Evolutionary conservation across 2,888 invertebrate species (phyloP).

Genomic region (Diarsia rubi): DNA sequence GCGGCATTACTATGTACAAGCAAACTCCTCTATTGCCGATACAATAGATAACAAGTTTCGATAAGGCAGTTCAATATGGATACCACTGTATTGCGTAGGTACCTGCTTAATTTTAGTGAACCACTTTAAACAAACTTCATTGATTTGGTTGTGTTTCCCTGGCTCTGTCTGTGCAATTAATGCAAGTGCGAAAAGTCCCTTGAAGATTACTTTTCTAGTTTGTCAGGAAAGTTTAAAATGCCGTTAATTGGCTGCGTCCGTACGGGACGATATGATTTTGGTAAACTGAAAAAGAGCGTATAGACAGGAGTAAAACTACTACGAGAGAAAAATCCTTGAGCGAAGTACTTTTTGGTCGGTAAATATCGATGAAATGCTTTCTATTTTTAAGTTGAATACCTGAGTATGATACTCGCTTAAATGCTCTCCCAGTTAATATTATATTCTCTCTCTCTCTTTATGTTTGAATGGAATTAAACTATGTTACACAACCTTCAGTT

Average conservation of each 20-base stretch:
- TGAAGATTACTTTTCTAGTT: constrained; percentile 42
- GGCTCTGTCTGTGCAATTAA: too few species aligned
- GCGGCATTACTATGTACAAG: constrained; percentile 54
- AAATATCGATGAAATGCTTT: background rate
- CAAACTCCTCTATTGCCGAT: constrained; percentile 66
- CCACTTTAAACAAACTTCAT: constrained; percentile 59
- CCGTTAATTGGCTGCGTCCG: constrained; percentile 38
- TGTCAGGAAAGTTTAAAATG: constrained; percentile 38
- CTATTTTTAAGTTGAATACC: background rate
- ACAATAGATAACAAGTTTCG: constrained; percentile 64
- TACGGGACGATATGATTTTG: constrained; percentile 16
- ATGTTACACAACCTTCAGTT: background rate
- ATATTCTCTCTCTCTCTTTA: background rate
- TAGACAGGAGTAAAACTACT: constrained; percentile 3
- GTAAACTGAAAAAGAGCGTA: constrained; percentile 7
- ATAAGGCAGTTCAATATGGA: constrained; percentile 66
- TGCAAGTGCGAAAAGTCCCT: too few species aligned
- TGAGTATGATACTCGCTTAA: background rate
- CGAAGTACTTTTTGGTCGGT: background rate
- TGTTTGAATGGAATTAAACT: background rate
- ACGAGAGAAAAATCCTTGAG: background rate
- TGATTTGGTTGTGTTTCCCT: constrained; percentile 23
- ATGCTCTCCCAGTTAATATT: background rate
- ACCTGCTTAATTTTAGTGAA: constrained; percentile 64
- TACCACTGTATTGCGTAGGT: constrained; percentile 58